Evolutionary conservation across 2,888 invertebrate genomes (phyloP).

Genomic region (Tipula unca): DNA sequence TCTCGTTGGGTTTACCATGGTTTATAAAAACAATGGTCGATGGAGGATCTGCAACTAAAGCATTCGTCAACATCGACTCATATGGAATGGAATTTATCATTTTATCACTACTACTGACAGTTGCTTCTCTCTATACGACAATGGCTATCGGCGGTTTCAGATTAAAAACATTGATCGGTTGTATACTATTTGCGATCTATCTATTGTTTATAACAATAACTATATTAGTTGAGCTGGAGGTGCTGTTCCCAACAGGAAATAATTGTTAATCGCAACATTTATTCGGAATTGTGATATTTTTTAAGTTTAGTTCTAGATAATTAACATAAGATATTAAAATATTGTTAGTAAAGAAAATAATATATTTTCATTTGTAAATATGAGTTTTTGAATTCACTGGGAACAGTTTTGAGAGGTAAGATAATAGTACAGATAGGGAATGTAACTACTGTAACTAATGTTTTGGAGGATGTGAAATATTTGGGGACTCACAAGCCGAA

Average conservation of each 20-base stretch:
- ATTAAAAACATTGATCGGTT: constrained; percentile 60
- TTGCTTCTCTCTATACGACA: constrained; percentile 57
- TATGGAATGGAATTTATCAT: constrained; percentile 75
- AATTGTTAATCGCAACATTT: background rate
- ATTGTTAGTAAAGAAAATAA: background rate
- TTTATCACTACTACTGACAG: constrained; percentile 65
- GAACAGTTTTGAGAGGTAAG: too few relatives aligned
- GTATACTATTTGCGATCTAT: constrained; percentile 57
- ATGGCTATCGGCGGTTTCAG: constrained; percentile 61
- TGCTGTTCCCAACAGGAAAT: constrained; percentile 46
- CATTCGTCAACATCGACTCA: constrained; percentile 61
- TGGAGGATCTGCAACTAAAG: constrained; percentile 23
- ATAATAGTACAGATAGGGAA: too few relatives aligned
- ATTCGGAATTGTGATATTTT: background rate
- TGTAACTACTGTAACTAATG: too few relatives aligned
- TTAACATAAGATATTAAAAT: background rate
- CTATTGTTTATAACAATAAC: constrained; percentile 63
- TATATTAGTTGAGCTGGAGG: constrained; percentile 67
- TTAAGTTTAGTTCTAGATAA: background rate
- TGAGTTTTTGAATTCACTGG: too few relatives aligned
- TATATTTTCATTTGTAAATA: background rate
- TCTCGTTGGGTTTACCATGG: constrained; percentile 81
- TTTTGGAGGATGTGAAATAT: too few relatives aligned
- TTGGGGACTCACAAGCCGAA: too few relatives aligned
- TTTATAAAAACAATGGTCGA: constrained; percentile 54